Conservation (phyloP, 2,888 invertebrate species). For the Drosophila trichaetosa region DNA sequence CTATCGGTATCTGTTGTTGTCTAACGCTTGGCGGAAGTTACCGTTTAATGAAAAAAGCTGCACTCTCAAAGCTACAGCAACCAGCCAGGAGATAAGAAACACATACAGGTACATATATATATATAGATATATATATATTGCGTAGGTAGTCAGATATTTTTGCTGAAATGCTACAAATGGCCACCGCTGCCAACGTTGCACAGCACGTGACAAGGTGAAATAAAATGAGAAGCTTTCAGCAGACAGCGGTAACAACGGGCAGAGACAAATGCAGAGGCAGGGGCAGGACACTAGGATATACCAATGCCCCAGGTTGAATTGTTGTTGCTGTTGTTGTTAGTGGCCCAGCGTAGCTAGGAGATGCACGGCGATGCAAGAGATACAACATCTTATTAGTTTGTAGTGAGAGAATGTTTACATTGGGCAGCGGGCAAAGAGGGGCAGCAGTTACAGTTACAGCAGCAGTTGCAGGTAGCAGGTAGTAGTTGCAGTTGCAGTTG, state of each 20-base stretch:
- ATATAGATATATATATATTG: slow-evolving; percentile 31
- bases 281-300: slow-evolving; percentile 14
- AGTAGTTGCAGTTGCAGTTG: slow-evolving; percentile 40
- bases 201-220: slow-evolving; percentile 79
- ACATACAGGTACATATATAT: slow-evolving; percentile 23
- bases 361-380: slow-evolving; percentile 54
- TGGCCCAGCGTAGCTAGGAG: slow-evolving; percentile 32
- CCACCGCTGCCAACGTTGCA: slow-evolving; percentile 70
- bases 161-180: slow-evolving; percentile 80
- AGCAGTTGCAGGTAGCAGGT: slow-evolving; percentile 8
- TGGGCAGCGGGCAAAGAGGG: slow-evolving; percentile 18
- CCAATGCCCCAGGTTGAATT: slow-evolving; percentile 45
- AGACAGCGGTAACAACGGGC: slow-evolving; percentile 32
- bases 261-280: not conserved
- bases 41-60: slow-evolving; percentile 78
- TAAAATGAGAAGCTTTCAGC: slow-evolving; percentile 79
- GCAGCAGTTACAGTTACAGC: slow-evolving; percentile 4
- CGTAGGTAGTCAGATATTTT: slow-evolving; percentile 78
- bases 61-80: slow-evolving; percentile 40
- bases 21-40: slow-evolving; percentile 65
- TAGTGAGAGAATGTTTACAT: slow-evolving; percentile 58
- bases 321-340: slow-evolving; percentile 18
- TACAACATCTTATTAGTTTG: slow-evolving; percentile 78
- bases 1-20: slow-evolving; percentile 15
- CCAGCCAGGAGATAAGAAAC: slow-evolving; percentile 7